Evolutionary conservation across 2,113 vertebrate genomes (phyloP).

Genomic region (human (Homo sapiens)): GRCh38 chr14:82584001-82584500

Average conservation of each 20-base stretch:
- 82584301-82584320: rapidly evolving
- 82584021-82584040: background rate
- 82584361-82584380: background rate
- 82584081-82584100: background rate
- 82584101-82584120: background rate
- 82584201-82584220: background rate
- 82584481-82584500: background rate
- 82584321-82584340: background rate
- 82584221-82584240: background rate
- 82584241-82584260: background rate
- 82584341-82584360: background rate
- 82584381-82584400: background rate
- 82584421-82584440: background rate
- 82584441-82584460: background rate
- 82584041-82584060: background rate
- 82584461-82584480: background rate
- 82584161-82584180: background rate
- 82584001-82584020: background rate
- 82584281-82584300: background rate
- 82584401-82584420: background rate
- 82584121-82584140: background rate
- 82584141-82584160: background rate
- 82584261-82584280: background rate
- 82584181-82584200: background rate
- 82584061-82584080: background rate